phyloP scores from a whole-genome alignment of 2,888 invertebrate genomes.

The Drosophila emarginata region DNA sequence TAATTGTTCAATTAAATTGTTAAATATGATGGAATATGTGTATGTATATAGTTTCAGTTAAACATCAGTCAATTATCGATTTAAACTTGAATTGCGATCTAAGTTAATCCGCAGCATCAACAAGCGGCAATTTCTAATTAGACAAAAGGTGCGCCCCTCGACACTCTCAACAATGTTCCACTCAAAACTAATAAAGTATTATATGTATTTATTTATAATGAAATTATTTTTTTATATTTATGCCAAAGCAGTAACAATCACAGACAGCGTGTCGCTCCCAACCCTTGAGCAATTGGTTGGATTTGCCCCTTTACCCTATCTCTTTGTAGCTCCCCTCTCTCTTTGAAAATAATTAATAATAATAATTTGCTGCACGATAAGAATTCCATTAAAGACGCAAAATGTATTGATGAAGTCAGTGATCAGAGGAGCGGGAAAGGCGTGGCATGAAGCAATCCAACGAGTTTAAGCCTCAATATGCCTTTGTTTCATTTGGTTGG shows the following conservation, averaged over 20 bases:
- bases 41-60: background rate
- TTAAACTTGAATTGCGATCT: conserved; percentile 44
- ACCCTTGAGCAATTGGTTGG: conserved; percentile 67
- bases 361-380: conserved; percentile 79
- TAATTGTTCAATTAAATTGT: conserved; percentile 4
- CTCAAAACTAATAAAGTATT: conserved; percentile 26
- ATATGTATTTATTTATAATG: background rate
- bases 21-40: conserved; percentile 1
- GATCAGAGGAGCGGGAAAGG: conserved; percentile 17
- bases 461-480: conserved; percentile 48
- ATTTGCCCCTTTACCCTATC: conserved; percentile 5
- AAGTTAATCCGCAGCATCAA: conserved; percentile 72
- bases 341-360: conserved; percentile 76
- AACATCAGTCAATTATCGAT: conserved; percentile 56
- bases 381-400: conserved; percentile 78
- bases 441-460: conserved; percentile 35
- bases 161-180: conserved; percentile 28
- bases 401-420: conserved; percentile 60
- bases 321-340: conserved; percentile 23
- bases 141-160: conserved; percentile 65
- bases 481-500: conserved; percentile 39
- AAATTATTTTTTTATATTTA: conserved; percentile 42
- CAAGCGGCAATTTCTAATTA: conserved; percentile 68
- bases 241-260: conserved; percentile 59
- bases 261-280: conserved; percentile 77